Base-by-base conservation (phyloP, 2,888 invertebrate genomes). In the Metellina segmentata region DNA sequence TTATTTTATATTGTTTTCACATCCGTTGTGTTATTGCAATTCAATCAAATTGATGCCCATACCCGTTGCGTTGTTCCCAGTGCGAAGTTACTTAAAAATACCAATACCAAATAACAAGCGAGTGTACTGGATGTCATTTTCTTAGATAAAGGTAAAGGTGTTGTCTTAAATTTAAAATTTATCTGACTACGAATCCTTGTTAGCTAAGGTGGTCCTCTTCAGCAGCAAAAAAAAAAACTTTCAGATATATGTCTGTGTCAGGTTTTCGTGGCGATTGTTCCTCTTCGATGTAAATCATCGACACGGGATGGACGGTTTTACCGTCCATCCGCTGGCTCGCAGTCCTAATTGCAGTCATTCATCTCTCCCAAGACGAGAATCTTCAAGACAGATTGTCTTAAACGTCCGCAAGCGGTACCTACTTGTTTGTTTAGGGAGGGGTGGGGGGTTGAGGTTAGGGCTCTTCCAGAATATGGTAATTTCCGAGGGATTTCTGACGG, bases 391-490 rank as follows among this genome's bases (percentile, higher is more conserved):
- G 51, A 75, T 13, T 61, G 61, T 61, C 61, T 16, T 6, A 61
- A 16, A 61, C 11, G 61, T 8, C 1, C 34, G 61, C 13, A 11
- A 9, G 11, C 61, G 61, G 61, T 11, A 11, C 61, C 61, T 34
- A 16, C 61, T 48, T 53, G 48, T 87, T 72, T 74, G 52, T 34
- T 74, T 71, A 49, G 16, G 20, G 75, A 16, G 72, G 51, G 19
- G 16, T n/a, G n/a, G n/a, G 72, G 34, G 34, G 34, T 34, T 70
- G 78, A 53, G 53, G 11, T 34, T 34, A 34, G 34, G 34, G 34
- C 34, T 34, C 34, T 34, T 34, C 72, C 34, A 52, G 51, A 87
- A 81, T 88, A 88, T 81, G 88, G 81, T 82, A 88, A 88, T 88
- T 81, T 51, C 79, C 70, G 81, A 48, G 61, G 72, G 86, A 19